Conservation (phyloP, 1,140 invertebrate genomes). For the Chrysomallon squamiferum region DNA sequence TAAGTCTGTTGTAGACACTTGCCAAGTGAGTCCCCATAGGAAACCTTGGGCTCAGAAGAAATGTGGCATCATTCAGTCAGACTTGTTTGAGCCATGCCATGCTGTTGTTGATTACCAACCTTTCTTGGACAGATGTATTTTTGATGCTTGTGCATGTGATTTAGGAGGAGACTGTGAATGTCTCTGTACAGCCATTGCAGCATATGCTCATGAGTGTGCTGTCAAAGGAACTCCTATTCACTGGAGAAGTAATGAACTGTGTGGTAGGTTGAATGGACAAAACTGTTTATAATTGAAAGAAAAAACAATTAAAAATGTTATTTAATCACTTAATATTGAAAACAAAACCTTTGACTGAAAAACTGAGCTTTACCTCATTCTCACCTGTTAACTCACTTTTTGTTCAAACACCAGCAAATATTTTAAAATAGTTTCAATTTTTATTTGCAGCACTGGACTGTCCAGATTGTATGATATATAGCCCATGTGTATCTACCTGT, state of each 20-base stretch:
- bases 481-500: constrained; percentile 81
- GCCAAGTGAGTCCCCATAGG: constrained; percentile 74
- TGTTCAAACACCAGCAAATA: too few relatives aligned
- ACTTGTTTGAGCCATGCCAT: constrained; percentile 79
- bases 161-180: constrained; percentile 89
- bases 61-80: constrained; percentile 77
- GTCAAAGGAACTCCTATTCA: constrained; percentile 70
- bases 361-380: too few relatives aligned
- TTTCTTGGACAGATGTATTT: constrained; percentile 44
- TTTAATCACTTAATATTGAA: too few relatives aligned
- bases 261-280: constrained; percentile 37
- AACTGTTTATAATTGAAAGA: neutral
- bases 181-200: constrained; percentile 85
- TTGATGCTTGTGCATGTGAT: constrained; percentile 79
- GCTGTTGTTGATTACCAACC: constrained; percentile 70
- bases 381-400: too few relatives aligned
- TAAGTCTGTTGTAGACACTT: constrained; percentile 69
- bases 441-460: constrained; percentile 80
- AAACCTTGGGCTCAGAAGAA: constrained; percentile 78
- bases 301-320: too few relatives aligned
- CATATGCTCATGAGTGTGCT: constrained; percentile 86
- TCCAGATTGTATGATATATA: constrained; percentile 81
- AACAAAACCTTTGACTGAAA: too few relatives aligned
- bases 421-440: too few relatives aligned
- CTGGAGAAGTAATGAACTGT: constrained; percentile 78